Evolutionary conservation across 2,888 invertebrate species (phyloP).

Genomic region (Periphyllus acericola): DNA sequence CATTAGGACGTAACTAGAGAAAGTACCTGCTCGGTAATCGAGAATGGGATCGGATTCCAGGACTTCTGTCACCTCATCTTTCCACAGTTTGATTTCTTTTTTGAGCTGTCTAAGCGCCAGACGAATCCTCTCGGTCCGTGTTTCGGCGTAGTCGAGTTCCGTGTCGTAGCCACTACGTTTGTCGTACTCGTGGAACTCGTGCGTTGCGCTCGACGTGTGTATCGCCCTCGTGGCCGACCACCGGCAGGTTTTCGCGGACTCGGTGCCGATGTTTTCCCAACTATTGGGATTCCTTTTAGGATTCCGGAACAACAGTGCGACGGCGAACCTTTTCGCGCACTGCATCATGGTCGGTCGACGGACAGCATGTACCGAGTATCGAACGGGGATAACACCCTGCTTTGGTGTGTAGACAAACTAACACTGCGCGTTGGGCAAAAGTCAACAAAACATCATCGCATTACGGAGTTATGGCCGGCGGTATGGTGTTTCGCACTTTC

Average conservation of each 20-base stretch:
- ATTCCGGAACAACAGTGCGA: background rate
- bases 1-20: no score
- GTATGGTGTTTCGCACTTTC: no score
- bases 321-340: background rate
- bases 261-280: background rate
- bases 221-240: background rate
- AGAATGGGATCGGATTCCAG: slow-evolving; percentile 40
- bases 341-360: background rate
- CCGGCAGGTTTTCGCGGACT: background rate
- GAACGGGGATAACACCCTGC: no score
- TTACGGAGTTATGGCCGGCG: no score
- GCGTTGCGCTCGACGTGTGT: background rate
- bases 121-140: slow-evolving; percentile 21
- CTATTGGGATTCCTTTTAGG: no score
- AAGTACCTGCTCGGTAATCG: slow-evolving; percentile 50
- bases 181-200: slow-evolving; percentile 50
- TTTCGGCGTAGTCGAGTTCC: background rate
- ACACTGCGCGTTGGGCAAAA: background rate
- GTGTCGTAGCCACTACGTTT: slow-evolving; percentile 54
- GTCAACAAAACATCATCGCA: no score
- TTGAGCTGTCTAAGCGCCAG: slow-evolving; percentile 28
- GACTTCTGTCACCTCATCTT: slow-evolving; percentile 47
- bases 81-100: slow-evolving; percentile 56
- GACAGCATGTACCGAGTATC: background rate
- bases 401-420: background rate